Evolutionary conservation across 2,113 vertebrate genomes (phyloP), one percentile per base, ranked within the genome.

Genomic region (Pseudolaguvia tuberculata): DNA sequence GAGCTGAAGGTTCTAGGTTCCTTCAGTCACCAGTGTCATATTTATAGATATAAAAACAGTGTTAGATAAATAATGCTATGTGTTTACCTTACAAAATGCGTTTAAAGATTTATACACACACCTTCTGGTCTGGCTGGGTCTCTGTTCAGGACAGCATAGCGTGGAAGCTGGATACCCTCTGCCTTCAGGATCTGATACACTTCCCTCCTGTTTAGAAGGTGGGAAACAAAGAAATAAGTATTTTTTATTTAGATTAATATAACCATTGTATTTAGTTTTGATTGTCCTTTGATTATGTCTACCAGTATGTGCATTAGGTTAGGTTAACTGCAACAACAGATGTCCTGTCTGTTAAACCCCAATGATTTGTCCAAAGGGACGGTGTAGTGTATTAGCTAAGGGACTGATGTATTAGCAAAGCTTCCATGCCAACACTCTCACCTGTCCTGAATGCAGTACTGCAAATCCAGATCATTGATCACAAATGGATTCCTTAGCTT

Each of bases 371-470:
- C 55, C 15, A 14, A 58, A 6, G 42, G 21, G 25, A 50, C 18
- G 73, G 29, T 31, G 31, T 8, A 27, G 25, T 21, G 50, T 42
- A 51, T 39, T 10, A 20, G 13, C 53, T 52, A 20, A 56, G n/a
- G n/a, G n/a, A n/a, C n/a, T n/a, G n/a, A n/a, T n/a, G n/a, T n/a
- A n/a, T n/a, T 45, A 55, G 12, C 17, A 55, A 55, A 66, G 47
- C 23, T 63, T 25, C 20, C 12, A 20, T 13, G 20, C 13, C 6
- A 25, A n/a, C 18, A 35, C 78, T 73, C 88, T 90, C 86, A 94
- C 94, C 94, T 92, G 88, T 95, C 94, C 85, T 95, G 94, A 85
- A 95, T 95, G 62, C 88, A 91, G 90, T 95, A 95, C 82, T 95
- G 94, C 87, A 95, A 92, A 87, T 94, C 91, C 89, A 95, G 90